Base-by-base conservation (phyloP, 2,797 vertebrate species). In the Microctenopoma steveboyesi region DNA sequence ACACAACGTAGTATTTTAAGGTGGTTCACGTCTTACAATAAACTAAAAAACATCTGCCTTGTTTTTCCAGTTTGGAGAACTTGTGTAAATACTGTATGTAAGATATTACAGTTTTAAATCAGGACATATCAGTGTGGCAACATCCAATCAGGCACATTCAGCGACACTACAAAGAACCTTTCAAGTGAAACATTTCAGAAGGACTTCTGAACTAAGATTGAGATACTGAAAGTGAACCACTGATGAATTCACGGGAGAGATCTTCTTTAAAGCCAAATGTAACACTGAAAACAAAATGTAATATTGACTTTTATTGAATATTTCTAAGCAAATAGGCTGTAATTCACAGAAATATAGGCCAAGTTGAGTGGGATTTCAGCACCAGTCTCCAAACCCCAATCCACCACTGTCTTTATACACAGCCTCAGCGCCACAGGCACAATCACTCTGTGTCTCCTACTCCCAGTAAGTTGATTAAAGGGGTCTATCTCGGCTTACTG, bases 391-490 rank as follows among this genome's bases (percentile, higher is more conserved):
- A 39, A 65, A 54, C 47, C 42, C 27, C 72, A 18, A 35, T 56
- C 40, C 6, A 7, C 16, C 30, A 0, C 25, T 7, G 14, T 46
- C 61, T 70, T 15, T 18, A 5, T 12, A 55, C 37, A 27, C 47
- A 58, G 25, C 14, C 28, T 58, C 57, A 5, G 2, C 1, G 4
- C 73, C 54, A 18, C 22, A 30, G 69, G 62, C 50, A 18, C 9
- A 37, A 58, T 35, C 53, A 15, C 25, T 49, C 35, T 10, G 25
- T 33, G 46, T 37, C 55, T 76, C 43, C 51, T 18, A 13, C 28
- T 40, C 42, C n/a, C 5, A 37, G 48, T 35, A 35, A 58, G 61
- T 62, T 82, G 76, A 86, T 87, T 65, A 69, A 78, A 67, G 53
- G 61, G 27, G 47, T 69, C 67, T n/a, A 69, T 78, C 71, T 69